Evolutionary conservation across 2,113 vertebrate genomes (phyloP), one percentile per base, ranked within the genome.

Genomic region (Larimichthys polyactis): DNA sequence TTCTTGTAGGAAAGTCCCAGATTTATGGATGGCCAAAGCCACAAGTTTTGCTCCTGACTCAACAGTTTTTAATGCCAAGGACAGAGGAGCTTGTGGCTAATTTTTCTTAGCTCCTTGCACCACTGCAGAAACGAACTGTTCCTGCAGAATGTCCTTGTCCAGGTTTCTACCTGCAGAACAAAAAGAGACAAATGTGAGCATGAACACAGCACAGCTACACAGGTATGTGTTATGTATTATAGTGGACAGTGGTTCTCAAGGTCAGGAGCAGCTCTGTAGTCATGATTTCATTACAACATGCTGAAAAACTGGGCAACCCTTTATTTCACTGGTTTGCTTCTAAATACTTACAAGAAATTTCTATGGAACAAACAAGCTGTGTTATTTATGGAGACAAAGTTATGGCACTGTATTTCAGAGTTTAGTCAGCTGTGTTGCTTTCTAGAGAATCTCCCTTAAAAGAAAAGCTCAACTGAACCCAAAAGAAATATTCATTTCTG

Each of bases 61-160:
- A 46, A 63, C 22, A 16, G 63, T 27, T 62, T 89, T 67, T 20
- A 11, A 22, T 27, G 20, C 12, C 19, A 68, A 68, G 9, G 27
- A 52, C 19, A 46, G 11, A 44, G 44, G 1, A 22, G 20, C n/a
- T n/a, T 44, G 5, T 9, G 2, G 48, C 62, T 87, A 90, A 3
- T 78, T 75, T 55, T 48, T 78, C 16, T 80, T 68, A 19, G 71
- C 40, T 60, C 52, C 36, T 55, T 80, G 77, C 16, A 92, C 22
- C 48, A 97, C 92, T 52, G 92, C 90, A 32, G 95, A 88, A 69
- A 95, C 83, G 86, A 99, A 99, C n/a, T 93, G 91, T 58, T 97
- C 92, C 90, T 94, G 93, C 78, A 99, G 95, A 69, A 94, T 90
- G 11, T 96, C 95, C 77, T 95, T 96, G 94, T 99, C 96, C 95